These are phyloP conservation scores for Etia nguti DNA, from an alignment of 2,113 vertebrate species.

Conservation along the genomic window DNA sequence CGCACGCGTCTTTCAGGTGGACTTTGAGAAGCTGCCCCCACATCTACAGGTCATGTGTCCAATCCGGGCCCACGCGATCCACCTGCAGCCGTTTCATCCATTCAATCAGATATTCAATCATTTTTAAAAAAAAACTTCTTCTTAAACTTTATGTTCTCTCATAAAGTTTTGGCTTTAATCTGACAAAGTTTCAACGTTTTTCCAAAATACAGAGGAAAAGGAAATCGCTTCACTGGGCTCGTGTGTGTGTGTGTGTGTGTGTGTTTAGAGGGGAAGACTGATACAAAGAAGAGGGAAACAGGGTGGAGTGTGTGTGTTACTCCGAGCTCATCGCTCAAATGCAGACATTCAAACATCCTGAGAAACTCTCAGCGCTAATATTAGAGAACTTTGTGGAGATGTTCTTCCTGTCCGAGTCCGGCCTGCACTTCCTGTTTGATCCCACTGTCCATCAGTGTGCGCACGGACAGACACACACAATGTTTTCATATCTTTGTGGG, in stretches of 20 bases:
- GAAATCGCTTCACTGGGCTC: neutral
- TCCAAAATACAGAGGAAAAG: neutral
- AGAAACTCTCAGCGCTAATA: slow-evolving; percentile 45
- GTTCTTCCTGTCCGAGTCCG: slow-evolving; percentile 46
- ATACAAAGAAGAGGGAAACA: neutral
- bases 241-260: neutral
- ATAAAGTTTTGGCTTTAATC: too few species aligned
- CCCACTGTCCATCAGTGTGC: neutral
- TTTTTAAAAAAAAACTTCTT: neutral
- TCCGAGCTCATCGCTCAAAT: slow-evolving; percentile 12
- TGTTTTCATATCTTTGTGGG: neutral
- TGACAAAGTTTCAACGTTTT: neutral
- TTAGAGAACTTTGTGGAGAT: slow-evolving; percentile 35
- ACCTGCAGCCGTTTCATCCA: neutral
- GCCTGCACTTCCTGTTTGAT: slow-evolving; percentile 52
- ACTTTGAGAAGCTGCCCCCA: neutral
- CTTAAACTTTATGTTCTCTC: neutral
- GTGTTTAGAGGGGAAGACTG: neutral
- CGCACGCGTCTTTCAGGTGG: accelerated
- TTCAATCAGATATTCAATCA: too few species aligned
- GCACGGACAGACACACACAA: neutral
- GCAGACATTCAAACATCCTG: slow-evolving; percentile 55
- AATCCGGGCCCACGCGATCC: accelerated
- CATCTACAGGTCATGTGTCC: accelerated
- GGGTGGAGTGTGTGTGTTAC: neutral